Conservation (phyloP, 2,888 invertebrate species). For the Exocentrus adspersus region DNA sequence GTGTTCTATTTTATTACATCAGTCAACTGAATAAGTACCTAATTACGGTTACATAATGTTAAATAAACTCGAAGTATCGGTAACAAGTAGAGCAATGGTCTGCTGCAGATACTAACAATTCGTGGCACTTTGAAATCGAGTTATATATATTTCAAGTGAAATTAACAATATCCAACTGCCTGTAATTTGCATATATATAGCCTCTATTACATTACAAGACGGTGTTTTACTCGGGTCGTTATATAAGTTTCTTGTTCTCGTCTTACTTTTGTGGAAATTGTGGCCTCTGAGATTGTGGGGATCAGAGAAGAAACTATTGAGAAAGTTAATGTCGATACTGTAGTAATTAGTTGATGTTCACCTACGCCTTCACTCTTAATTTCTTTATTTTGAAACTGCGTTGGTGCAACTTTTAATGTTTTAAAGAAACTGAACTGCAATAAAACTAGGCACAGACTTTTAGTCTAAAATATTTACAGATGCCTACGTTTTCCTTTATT, state of each 20-base stretch:
- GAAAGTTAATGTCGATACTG: background rate
- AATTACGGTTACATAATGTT: constrained; percentile 51
- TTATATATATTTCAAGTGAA: constrained; percentile 44
- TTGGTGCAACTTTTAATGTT: too few relatives aligned
- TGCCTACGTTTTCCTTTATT: too few relatives aligned
- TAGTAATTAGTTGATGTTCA: background rate
- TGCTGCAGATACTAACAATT: constrained; percentile 49
- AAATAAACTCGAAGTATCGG: constrained; percentile 49
- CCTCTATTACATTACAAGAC: constrained; percentile 22
- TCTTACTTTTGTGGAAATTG: constrained; percentile 10
- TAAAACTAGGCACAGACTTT: too few relatives aligned
- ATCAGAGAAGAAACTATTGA: background rate
- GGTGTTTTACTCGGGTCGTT: constrained; percentile 3
- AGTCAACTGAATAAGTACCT: constrained; percentile 52
- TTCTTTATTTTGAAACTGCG: background rate
- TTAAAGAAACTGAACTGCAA: too few relatives aligned
- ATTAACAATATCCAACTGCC: constrained; percentile 41
- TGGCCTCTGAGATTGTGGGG: constrained; percentile 3
- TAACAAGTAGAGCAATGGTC: constrained; percentile 51
- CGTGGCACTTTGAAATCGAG: constrained; percentile 49
- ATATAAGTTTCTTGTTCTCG: constrained; percentile 17
- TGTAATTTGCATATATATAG: constrained; percentile 27
- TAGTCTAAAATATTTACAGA: too few relatives aligned
- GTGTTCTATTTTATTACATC: constrained; percentile 47
- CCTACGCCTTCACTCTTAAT: background rate